Evolutionary conservation across 2,113 vertebrate species (phyloP), one percentile per base, ranked within the genome.

Genomic region (Alouatta palliata): DNA sequence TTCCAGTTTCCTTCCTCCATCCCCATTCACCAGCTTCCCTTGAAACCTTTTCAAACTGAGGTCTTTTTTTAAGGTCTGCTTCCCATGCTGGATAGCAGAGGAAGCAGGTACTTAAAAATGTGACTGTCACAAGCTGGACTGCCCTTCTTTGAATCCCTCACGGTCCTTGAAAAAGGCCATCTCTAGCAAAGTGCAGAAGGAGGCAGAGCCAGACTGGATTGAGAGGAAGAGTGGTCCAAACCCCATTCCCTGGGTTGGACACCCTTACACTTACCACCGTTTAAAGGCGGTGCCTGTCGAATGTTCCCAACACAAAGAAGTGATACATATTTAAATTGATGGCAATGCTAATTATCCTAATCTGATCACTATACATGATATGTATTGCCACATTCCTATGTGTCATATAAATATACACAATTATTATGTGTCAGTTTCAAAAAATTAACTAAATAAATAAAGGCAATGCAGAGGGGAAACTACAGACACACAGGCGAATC

Each of bases 41-140:
- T 94, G 82, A 93, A 94, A 84, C 13, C 13, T 30, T 83, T 95
- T 86, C 49, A 61, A 97, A 81, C 25, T 16, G 37, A 96, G 21
- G 20, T 61, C 25, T 94, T 90, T 97, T 80, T 93, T 77, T 70
- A 86, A 95, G 61, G 52, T 94, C 27, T 43, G 43, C 40, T 52
- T 92, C 83, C 27, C 30, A 45, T 21, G 66, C 81, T 27, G 45
- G 52, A 83, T 0, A 79, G 85, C 66, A 79, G 19, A 93, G 79
- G 80, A 64, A 45, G 32, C 68, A 81, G n/a, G 83, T 73, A 71
- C 64, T 90, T 10, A 14, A 47, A 94, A 70, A 64, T n/a, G 3
- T 35, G 58, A 84, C 43, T 40, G n/a, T 75, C 19, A 2, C 43
- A 43, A 52, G 56, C 71, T 25, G 32, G 21, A 35, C 52, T 19